Percentiles rank a stretch among this genome's conserved stretches.
These are phyloP conservation scores for Cephus sareptanus DNA, from an alignment of 2,888 invertebrate species.

Conservation along the genomic window DNA sequence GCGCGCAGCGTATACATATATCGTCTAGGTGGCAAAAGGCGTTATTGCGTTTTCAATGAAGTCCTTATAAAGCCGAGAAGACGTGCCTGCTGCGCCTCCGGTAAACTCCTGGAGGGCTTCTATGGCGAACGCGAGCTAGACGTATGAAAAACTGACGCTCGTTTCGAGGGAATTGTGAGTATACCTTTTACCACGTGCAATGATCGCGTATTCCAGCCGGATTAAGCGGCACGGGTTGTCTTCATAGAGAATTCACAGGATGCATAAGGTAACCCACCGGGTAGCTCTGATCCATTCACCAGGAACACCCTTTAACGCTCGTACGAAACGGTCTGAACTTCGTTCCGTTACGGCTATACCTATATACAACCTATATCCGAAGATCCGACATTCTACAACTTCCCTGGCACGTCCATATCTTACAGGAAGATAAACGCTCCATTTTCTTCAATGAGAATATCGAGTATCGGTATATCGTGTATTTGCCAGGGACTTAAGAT, in stretches of 20 bases:
- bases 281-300: slow-evolving; percentile 2
- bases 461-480: neutral
- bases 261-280: slow-evolving; percentile 14
- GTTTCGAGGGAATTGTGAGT: slow-evolving; percentile 18
- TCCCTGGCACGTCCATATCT: neutral
- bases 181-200: slow-evolving; percentile 14
- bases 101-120: neutral
- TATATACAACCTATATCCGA: neutral
- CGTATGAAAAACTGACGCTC: slow-evolving; percentile 33
- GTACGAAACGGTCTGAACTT: neutral
- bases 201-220: slow-evolving; percentile 3
- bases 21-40: neutral
- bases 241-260: slow-evolving; percentile 8
- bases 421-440: neutral
- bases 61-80: slow-evolving; percentile 51
- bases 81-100: neutral
- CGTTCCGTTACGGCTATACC: neutral
- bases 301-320: neutral
- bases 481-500: neutral
- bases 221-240: slow-evolving; percentile 16
- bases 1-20: neutral
- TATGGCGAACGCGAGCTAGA: slow-evolving; percentile 23
- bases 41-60: slow-evolving; percentile 47
- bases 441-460: neutral
- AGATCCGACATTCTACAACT: neutral